Conservation (phyloP, 2,113 vertebrate genomes). For the Sinocyclocheilus maitianheensis region DNA sequence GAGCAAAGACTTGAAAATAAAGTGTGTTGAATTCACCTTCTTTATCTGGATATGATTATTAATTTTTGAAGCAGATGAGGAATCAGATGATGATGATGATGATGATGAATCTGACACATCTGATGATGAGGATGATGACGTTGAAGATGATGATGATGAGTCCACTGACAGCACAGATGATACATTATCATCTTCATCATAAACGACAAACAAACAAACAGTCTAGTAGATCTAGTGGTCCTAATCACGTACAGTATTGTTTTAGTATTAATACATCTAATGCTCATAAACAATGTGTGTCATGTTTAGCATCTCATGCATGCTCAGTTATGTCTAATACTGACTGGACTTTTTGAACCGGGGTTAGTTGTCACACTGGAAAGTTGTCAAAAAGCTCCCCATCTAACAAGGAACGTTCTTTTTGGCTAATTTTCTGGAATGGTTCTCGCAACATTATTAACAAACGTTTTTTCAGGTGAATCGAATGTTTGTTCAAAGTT, state of each 20-base stretch:
- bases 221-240: background rate
- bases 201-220: slow-evolving; percentile 37
- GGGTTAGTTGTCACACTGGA: background rate
- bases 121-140: slow-evolving; percentile 42
- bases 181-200: slow-evolving; percentile 55
- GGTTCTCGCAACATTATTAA: too few relatives aligned
- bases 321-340: background rate
- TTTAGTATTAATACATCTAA: background rate
- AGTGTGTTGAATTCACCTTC: background rate
- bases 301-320: background rate
- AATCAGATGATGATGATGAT: slow-evolving; percentile 41
- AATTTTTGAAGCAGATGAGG: slow-evolving; percentile 55
- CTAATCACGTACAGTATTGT: background rate
- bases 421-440: background rate
- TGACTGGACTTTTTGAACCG: background rate
- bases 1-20: background rate
- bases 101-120: slow-evolving; percentile 26
- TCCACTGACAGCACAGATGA: slow-evolving; percentile 49
- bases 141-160: background rate
- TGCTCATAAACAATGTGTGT: background rate
- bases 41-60: background rate
- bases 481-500: too few relatives aligned
- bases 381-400: background rate
- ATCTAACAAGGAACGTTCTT: background rate
- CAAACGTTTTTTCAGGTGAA: too few relatives aligned